These are phyloP conservation scores for Hestina assimilis DNA, from an alignment of 1,140 invertebrate genomes.

Conservation along the genomic window DNA sequence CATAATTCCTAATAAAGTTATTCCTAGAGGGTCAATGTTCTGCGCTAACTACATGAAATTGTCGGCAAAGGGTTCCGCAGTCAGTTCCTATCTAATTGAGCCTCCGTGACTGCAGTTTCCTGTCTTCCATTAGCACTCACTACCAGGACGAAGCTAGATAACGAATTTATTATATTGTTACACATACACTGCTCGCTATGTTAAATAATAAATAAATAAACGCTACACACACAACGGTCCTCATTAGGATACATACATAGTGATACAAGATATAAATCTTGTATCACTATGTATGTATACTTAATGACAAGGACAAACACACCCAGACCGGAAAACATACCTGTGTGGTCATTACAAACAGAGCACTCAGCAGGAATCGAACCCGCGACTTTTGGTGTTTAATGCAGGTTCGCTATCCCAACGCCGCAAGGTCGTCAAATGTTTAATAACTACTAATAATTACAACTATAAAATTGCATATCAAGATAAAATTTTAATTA, in stretches of 20 bases:
- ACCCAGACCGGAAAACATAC: too few relatives aligned
- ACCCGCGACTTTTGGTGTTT: too few relatives aligned
- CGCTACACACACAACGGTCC: neutral
- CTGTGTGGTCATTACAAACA: too few relatives aligned
- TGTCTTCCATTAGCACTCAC: conserved; percentile 55
- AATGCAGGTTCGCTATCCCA: too few relatives aligned
- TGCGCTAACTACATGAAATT: conserved; percentile 60
- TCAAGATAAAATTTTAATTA: too few relatives aligned
- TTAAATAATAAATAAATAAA: neutral
- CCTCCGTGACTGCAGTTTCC: conserved; percentile 54
- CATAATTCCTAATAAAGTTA: conserved; percentile 34
- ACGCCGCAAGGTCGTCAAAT: too few relatives aligned
- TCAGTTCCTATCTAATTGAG: conserved; percentile 57
- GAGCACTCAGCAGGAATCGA: too few relatives aligned
- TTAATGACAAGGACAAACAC: too few relatives aligned
- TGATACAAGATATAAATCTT: too few relatives aligned
- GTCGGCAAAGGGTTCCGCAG: conserved; percentile 56
- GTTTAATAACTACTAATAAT: too few relatives aligned
- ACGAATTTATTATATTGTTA: neutral
- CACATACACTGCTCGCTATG: conserved; percentile 4
- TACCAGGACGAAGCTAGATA: conserved; percentile 19
- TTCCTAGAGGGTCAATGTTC: conserved; percentile 39
- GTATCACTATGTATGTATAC: neutral
- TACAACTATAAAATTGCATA: too few relatives aligned
- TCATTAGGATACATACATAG: neutral